These are phyloP conservation scores for Villa cingulata DNA, from an alignment of 2,888 invertebrate species.

Conservation along the genomic window DNA sequence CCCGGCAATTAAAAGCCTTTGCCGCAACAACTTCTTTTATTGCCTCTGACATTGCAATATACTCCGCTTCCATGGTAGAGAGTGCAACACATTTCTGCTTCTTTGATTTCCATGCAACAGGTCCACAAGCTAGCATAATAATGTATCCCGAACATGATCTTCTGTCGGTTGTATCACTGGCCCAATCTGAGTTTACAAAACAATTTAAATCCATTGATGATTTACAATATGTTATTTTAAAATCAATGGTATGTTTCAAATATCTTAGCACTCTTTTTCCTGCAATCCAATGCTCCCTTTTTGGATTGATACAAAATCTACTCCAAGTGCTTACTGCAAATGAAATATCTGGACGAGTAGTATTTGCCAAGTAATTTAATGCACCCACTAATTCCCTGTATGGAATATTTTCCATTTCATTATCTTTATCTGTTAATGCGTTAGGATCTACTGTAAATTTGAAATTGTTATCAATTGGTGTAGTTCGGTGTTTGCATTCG, in stretches of 20 bases:
- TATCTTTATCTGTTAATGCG: no score
- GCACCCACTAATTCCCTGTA: conserved; percentile 13
- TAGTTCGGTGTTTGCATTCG: no score
- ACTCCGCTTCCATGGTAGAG: no score
- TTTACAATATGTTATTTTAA: not conserved
- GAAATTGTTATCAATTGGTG: no score
- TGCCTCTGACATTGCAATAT: no score
- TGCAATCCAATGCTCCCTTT: conserved; percentile 14
- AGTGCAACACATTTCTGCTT: no score
- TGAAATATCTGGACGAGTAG: conserved; percentile 14
- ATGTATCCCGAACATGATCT: conserved; percentile 1
- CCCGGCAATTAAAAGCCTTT: no score
- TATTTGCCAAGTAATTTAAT: conserved; percentile 12
- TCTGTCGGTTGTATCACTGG: conserved; percentile 6
- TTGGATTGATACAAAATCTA: conserved; percentile 13
- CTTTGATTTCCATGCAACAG: no score
- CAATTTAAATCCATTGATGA: conserved; percentile 1
- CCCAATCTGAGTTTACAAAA: conserved; percentile 13
- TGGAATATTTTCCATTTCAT: conserved; percentile 9
- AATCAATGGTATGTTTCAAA: conserved; percentile 2
- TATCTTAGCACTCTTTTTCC: conserved; percentile 14
- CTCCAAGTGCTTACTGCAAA: conserved; percentile 15
- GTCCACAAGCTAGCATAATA: no score
- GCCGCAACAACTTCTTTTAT: no score
- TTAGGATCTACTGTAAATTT: no score